These are phyloP conservation scores for Cerceris rybyensis DNA, from an alignment of 2,888 invertebrate genomes.

Conservation along the genomic window DNA sequence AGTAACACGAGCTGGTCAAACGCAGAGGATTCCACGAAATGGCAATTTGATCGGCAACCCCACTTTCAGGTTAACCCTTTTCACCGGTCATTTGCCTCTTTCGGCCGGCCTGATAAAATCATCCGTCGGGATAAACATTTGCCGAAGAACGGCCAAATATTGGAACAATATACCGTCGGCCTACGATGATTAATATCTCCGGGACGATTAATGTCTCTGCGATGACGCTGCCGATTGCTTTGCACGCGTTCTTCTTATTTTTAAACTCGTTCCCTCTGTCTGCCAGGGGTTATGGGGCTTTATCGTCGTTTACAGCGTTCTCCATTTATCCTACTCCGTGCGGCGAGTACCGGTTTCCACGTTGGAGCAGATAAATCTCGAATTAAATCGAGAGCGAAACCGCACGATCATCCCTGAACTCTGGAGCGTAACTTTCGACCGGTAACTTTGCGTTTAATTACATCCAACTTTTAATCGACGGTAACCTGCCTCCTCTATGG, in stretches of 20 bases:
- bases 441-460: no score
- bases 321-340: no score
- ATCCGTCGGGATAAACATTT: constrained; percentile 21
- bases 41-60: neutral
- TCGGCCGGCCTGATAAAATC: constrained; percentile 17
- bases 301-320: neutral
- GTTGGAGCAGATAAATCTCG: no score
- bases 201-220: constrained; percentile 30
- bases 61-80: neutral
- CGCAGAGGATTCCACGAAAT: neutral
- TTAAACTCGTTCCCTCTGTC: neutral
- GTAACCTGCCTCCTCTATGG: no score
- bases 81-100: neutral
- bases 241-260: neutral
- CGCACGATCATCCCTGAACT: no score
- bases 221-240: constrained; percentile 28
- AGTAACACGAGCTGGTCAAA: neutral
- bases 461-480: no score
- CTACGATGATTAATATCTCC: constrained; percentile 37
- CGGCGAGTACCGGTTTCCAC: no score
- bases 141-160: constrained; percentile 22
- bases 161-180: constrained; percentile 15
- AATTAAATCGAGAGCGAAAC: no score
- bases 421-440: no score
- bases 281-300: neutral